Conservation (phyloP, 2,888 invertebrate species). For the Hyposoter dolosus region DNA sequence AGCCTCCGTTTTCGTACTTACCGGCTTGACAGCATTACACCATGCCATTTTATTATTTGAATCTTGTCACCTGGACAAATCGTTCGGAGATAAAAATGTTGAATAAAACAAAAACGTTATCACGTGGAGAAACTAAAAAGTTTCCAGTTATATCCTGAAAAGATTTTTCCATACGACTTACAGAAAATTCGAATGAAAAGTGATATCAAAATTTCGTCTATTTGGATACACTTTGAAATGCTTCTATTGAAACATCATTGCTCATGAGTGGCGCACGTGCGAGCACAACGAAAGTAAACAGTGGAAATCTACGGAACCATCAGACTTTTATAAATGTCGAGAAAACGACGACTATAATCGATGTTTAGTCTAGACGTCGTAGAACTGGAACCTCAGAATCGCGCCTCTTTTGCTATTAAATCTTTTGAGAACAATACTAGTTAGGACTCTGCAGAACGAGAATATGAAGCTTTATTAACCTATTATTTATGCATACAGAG, state of each 20-base stretch:
- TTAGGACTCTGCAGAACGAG: constrained; percentile 7
- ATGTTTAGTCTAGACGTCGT: constrained; percentile 56
- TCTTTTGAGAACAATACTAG: constrained; percentile 27
- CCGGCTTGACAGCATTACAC: neutral
- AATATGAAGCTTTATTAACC: constrained; percentile 35
- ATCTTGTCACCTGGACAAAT: neutral
- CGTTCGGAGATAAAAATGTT: neutral
- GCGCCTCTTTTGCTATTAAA: constrained; percentile 16
- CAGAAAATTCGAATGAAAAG: neutral
- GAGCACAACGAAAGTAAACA: constrained; percentile 7
- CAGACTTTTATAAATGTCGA: neutral
- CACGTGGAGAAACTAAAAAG: neutral
- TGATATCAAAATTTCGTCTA: neutral
- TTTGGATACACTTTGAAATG: neutral
- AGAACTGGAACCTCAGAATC: constrained; percentile 45
- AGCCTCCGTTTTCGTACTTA: neutral
- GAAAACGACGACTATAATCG: constrained; percentile 44
- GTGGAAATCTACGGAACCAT: neutral
- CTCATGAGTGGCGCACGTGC: neutral
- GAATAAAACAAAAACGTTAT: neutral
- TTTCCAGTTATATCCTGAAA: neutral
- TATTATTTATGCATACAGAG: constrained; percentile 16
- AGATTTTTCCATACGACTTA: neutral
- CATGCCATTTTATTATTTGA: neutral
- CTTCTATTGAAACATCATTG: neutral